Evolutionary conservation across 2,888 invertebrate genomes (phyloP), one percentile per base, ranked within the genome.

Genomic region (Pyrrhia umbra): DNA sequence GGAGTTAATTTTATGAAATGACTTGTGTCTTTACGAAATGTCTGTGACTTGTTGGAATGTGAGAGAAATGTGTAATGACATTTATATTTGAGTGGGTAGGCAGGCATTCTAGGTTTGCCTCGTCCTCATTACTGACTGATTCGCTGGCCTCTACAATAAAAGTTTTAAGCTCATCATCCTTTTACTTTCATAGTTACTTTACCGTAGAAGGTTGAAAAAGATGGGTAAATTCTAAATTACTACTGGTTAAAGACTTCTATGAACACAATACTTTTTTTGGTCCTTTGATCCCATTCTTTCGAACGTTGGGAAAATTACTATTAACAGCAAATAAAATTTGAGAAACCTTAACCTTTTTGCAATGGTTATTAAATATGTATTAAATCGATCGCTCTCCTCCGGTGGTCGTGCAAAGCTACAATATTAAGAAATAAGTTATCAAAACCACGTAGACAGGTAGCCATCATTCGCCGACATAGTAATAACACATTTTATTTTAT

Each of bases 41-140:
- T 15, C 15, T 15, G 27, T 20, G 13, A 27, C 9, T n/a, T 40
- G 15, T 13, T 21, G 50, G 54, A 57, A 55, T 74, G 57, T 62
- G n/a, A 64, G 70, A 47, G 64, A 74, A 64, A 73, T 67, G 43
- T 66, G 54, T 55, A 67, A 68, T 73, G 63, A 68, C 68, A 58
- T 68, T 73, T 68, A 20, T 46, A 23, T 43, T 23, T 56, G 68
- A 47, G 68, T 64, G 57, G 57, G 58, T 43, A 39, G 27, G 54
- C 21, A 66, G 25, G n/a, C 25, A 59, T 40, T 39, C 46, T 66
- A 18, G 52, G 27, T 20, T 27, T 37, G 37, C 46, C 55, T 73
- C 57, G 68, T 57, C 21, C 67, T 55, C 40, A 13, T 27, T 60
- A 21, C 18, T 8, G n/a, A 16, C 18, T 16, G n/a, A 6, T 40